Conservation (phyloP, 2,888 invertebrate species). For the Parapristionchus giblindavisi region DNA sequence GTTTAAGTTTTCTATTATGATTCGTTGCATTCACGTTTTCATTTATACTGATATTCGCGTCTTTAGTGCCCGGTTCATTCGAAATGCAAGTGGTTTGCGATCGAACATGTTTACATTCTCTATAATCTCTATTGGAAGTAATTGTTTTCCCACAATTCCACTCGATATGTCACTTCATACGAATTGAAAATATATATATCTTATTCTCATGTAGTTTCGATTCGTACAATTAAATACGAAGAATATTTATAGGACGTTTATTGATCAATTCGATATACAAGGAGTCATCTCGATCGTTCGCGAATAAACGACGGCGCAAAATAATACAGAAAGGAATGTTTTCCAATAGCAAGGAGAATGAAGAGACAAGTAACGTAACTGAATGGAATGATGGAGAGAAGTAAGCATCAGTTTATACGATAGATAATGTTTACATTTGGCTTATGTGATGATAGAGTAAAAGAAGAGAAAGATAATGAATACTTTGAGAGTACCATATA, state of each 20-base stretch:
- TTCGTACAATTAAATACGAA: too few species aligned
- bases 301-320: background rate
- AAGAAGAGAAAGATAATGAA: background rate
- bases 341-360: slow-evolving; percentile 18
- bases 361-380: background rate
- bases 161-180: too few species aligned
- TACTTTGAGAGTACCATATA: slow-evolving; percentile 84
- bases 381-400: slow-evolving; percentile 32
- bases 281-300: too few species aligned
- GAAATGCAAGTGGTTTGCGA: background rate
- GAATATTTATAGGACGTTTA: too few species aligned
- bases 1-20: background rate
- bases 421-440: background rate
- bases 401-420: background rate
- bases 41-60: background rate
- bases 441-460: background rate
- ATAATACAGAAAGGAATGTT: background rate
- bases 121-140: background rate
- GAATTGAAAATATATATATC: too few species aligned
- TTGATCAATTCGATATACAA: too few species aligned
- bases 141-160: background rate
- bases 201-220: too few species aligned
- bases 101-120: background rate
- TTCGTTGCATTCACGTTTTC: background rate
- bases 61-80: background rate